A percentile compares a stretch with the other conserved stretches of the same genome.
phyloP scores from a whole-genome alignment of 2,797 vertebrate species.

The Myotis vivesi region DNA sequence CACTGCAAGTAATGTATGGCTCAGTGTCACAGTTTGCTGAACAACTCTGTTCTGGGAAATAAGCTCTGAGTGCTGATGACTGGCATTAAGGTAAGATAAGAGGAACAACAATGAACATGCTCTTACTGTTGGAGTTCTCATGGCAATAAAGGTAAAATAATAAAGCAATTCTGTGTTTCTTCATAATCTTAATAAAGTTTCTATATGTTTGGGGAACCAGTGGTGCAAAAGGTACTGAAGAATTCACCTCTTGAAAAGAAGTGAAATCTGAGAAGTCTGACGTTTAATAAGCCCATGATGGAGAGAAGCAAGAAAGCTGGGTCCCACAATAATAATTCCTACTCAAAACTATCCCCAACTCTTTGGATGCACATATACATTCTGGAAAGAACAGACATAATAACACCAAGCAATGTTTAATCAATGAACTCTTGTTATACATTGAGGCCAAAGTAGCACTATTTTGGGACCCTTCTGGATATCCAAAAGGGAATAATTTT shows the following conservation, averaged over 20 bases:
- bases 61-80: neutral
- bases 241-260: neutral
- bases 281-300: neutral
- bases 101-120: conserved; percentile 17
- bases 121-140: neutral
- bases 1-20: neutral
- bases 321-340: neutral
- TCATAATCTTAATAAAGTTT: neutral
- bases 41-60: conserved; percentile 30
- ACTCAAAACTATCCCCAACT: neutral
- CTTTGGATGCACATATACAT: neutral
- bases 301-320: neutral
- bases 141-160: conserved; percentile 8
- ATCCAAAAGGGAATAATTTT: neutral
- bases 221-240: neutral
- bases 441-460: neutral
- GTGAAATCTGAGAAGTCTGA: neutral
- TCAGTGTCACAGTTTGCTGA: neutral
- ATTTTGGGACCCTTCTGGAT: neutral
- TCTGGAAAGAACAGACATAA: neutral
- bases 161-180: conserved; percentile 25
- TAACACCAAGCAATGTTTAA: neutral
- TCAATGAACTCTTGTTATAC: conserved; percentile 2
- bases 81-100: neutral
- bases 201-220: neutral